Evolutionary conservation across 1,140 invertebrate genomes (phyloP).

Genomic region (Neelides sp.): DNA sequence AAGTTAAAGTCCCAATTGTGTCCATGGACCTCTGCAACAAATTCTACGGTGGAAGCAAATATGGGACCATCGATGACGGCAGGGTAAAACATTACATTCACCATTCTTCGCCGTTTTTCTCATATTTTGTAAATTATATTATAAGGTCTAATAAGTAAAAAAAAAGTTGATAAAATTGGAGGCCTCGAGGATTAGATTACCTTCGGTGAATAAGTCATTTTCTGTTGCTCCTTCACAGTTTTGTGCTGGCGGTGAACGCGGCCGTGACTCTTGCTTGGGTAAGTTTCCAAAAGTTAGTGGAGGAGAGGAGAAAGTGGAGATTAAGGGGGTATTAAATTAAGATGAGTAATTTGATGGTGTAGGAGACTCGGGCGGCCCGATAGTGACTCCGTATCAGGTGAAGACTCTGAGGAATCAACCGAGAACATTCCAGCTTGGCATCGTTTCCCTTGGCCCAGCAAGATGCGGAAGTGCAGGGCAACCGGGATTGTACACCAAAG

Average conservation of each 20-base stretch:
- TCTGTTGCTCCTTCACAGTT: conserved; percentile 11
- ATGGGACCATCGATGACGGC: conserved; percentile 10
- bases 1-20: conserved; percentile 14
- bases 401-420: neutral
- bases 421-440: conserved; percentile 15
- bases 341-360: neutral
- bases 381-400: conserved; percentile 6
- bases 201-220: no score
- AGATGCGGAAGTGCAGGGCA: conserved; percentile 14
- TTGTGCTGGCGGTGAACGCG: conserved; percentile 21
- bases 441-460: conserved; percentile 14
- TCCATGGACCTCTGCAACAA: conserved; percentile 11
- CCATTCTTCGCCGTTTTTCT: neutral
- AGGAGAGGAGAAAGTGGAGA: no score
- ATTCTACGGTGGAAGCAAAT: conserved; percentile 13
- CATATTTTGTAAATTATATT: no score
- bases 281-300: neutral
- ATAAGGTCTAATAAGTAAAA: no score
- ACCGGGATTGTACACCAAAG: conserved; percentile 21
- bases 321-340: neutral
- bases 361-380: conserved; percentile 12
- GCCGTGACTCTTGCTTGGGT: conserved; percentile 16
- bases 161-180: no score
- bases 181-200: no score
- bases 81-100: conserved; percentile 10